These are phyloP conservation scores for Eulithis testata DNA, from an alignment of 2,888 invertebrate genomes.

Conservation along the genomic window DNA sequence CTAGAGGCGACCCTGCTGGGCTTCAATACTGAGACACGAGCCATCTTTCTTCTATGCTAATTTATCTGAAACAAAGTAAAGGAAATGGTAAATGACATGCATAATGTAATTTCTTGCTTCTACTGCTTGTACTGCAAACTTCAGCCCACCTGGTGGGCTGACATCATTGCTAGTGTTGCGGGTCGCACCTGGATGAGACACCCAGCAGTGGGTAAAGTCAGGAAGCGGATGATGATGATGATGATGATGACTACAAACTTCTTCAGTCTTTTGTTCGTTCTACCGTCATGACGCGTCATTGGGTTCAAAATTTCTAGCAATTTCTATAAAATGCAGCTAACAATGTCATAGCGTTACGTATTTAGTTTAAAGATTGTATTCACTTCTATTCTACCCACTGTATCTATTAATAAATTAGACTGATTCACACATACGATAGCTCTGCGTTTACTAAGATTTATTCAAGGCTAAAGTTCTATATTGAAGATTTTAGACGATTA, in stretches of 20 bases:
- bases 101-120: not conserved
- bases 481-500: conserved; percentile 8
- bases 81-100: conserved; percentile 19
- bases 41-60: conserved; percentile 58
- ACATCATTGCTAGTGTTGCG: no score
- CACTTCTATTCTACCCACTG: not conserved
- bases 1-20: conserved; percentile 60
- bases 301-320: not conserved
- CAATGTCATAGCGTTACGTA: not conserved
- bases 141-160: no score
- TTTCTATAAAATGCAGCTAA: not conserved
- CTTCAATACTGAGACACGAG: conserved; percentile 57
- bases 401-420: conserved; percentile 6
- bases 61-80: conserved; percentile 63
- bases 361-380: not conserved
- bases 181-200: no score
- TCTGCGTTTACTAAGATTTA: not conserved
- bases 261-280: no score
- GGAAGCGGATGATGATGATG: no score
- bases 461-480: conserved; percentile 31
- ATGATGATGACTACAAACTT: no score
- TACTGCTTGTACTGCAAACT: no score
- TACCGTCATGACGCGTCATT: no score
- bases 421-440: not conserved
- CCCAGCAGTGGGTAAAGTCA: no score